phyloP scores from a whole-genome alignment of 2,888 invertebrate genomes.

The Sclerodermus sp. region DNA sequence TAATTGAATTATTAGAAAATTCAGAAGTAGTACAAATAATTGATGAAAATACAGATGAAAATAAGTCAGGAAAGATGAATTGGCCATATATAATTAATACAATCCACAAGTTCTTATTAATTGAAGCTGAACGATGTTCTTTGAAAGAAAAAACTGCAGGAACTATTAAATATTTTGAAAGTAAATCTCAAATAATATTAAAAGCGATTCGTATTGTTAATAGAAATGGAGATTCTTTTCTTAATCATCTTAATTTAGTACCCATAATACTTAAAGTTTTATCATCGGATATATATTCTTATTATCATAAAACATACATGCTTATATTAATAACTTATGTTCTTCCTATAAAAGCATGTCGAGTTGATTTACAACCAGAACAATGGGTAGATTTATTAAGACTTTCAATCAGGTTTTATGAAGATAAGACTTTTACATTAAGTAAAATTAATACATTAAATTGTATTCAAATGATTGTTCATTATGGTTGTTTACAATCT shows the following conservation, averaged over 20 bases:
- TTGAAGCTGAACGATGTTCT: conserved; percentile 60
- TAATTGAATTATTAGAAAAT: conserved; percentile 34
- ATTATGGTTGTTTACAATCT: conserved; percentile 53
- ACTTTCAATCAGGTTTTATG: conserved; percentile 34
- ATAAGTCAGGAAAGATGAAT: conserved; percentile 8
- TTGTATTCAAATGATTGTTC: conserved; percentile 58
- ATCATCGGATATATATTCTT: conserved; percentile 43
- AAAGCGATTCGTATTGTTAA: conserved; percentile 20
- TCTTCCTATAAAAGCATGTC: conserved; percentile 60
- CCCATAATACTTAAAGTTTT: conserved; percentile 35
- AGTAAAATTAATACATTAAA: conserved; percentile 59
- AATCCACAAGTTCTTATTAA: conserved; percentile 32
- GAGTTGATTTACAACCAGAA: conserved; percentile 59
- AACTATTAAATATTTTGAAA: not conserved
- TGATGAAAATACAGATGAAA: conserved; percentile 24
- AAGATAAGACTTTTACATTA: conserved; percentile 46
- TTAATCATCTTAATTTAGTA: conserved; percentile 30
- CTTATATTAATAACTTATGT: conserved; percentile 62
- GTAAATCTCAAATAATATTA: conserved; percentile 32
- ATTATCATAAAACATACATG: conserved; percentile 62
- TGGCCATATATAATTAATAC: conserved; percentile 33
- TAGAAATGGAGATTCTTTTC: conserved; percentile 21
- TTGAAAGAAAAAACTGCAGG: conserved; percentile 57
- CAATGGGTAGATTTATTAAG: conserved; percentile 62
- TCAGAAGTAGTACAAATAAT: conserved; percentile 31